Evolutionary conservation across 1,140 invertebrate genomes (phyloP).

Genomic region (Sycophaga agraensis): DNA sequence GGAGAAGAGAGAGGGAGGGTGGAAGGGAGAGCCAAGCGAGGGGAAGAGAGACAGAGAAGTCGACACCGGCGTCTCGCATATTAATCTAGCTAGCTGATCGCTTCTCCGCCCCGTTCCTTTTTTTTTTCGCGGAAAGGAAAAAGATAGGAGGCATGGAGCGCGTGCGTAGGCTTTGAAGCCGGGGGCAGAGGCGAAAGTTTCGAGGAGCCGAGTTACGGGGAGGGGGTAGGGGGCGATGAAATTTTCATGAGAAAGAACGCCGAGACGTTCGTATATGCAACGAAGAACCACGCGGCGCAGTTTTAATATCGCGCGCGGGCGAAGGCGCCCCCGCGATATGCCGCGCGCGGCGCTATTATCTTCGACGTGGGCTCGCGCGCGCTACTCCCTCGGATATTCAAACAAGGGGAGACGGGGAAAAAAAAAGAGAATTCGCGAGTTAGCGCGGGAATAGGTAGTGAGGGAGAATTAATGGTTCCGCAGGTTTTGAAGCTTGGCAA

Average conservation of each 20-base stretch:
- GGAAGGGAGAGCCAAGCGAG: background rate
- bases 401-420: background rate
- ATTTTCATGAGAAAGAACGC: constrained; percentile 19
- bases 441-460: background rate
- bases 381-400: background rate
- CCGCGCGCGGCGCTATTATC: background rate
- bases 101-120: background rate
- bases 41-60: background rate
- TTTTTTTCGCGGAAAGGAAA: background rate
- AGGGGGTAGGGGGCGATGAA: constrained; percentile 10
- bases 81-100: constrained; percentile 9
- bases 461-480: constrained; percentile 5
- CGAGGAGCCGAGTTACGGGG: background rate
- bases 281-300: background rate
- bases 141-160: background rate
- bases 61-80: background rate
- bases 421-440: constrained; percentile 1
- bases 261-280: background rate
- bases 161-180: background rate
- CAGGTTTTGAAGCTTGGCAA: background rate
- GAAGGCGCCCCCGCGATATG: background rate
- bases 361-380: background rate
- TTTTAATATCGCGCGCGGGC: constrained; percentile 8
- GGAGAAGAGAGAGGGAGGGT: background rate
- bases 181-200: background rate